These are phyloP conservation scores for Lottia scabra DNA, from an alignment of 2,888 invertebrate genomes.

Conservation along the genomic window DNA sequence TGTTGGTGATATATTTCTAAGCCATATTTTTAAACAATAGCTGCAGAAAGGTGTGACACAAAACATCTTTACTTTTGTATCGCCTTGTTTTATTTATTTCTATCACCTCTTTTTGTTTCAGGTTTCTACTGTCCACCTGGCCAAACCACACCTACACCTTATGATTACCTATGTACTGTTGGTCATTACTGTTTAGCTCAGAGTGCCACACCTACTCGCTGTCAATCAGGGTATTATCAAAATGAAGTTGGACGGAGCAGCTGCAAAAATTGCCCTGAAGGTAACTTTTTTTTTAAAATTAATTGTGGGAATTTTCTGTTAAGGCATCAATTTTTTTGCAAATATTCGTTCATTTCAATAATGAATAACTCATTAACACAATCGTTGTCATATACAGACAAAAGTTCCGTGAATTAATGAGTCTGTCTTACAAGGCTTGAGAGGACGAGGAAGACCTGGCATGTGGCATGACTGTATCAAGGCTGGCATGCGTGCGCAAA, in stretches of 20 bases:
- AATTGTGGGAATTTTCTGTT: neutral
- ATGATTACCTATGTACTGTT: constrained; percentile 53
- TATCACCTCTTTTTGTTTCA: constrained; percentile 27
- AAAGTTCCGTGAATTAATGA: no score
- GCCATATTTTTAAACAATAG: no score
- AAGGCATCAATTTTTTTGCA: neutral
- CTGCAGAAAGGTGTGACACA: no score
- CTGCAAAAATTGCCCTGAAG: constrained; percentile 61
- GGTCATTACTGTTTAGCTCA: constrained; percentile 54
- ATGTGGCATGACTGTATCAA: no score
- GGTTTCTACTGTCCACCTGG: constrained; percentile 65
- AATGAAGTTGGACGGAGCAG: constrained; percentile 46
- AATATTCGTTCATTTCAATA: neutral
- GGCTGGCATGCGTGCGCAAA: no score
- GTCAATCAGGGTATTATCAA: constrained; percentile 55
- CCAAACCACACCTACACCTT: constrained; percentile 54
- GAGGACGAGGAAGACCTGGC: no score
- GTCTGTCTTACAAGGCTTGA: no score
- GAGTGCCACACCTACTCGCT: constrained; percentile 47
- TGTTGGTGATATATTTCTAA: no score
- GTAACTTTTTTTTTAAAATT: constrained; percentile 28
- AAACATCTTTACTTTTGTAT: no score
- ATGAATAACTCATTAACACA: no score
- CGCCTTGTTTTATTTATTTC: no score
- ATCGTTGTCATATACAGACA: no score